Evolutionary conservation across 2,113 vertebrate genomes (phyloP), one percentile per base, ranked within the genome.

Genomic region (Orthochromis malagaraziensis): DNA sequence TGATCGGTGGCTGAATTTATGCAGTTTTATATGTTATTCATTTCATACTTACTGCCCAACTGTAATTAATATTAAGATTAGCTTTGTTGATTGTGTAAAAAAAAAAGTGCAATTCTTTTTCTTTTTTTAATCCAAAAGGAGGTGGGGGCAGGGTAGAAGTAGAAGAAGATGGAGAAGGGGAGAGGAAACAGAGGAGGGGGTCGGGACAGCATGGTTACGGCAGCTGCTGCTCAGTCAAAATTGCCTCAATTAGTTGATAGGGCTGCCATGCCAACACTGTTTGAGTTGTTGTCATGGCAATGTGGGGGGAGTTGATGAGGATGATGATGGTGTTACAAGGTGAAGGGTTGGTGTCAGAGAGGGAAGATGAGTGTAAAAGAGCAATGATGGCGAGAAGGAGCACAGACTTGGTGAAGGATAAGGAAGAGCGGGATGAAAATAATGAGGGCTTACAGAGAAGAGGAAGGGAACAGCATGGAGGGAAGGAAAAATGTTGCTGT

Each of bases 161-260:
- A 45, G 35, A 19, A 58, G 79, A 38, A 42, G 85, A 51, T 17
- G 51, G 45, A 21, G 38, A 45, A 38, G 54, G 21, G 38, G 70
- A 24, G 42, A 82, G 63, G 53, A 84, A 58, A 45, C 77, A 24
- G 45, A 70, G 26, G 75, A 17, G 85, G 86, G 77, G 54, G 57
- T 87, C 40, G 83, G 75, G 84, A 73, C 10, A 11, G 26, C 60
- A 73, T 82, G 82, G 84, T 75, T 84, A 57, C 47, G 84, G 90
- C 92, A 93, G 93, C 89, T 93, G 90, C 88, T 91, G 86, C 88
- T 90, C 83, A 63, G 83, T 90, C 92, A 80, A 94, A 96, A 96
- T 95, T 94, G 92, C 84, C 89, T 95, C 95, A 95, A 96, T 95
- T 96, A 96, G 94, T 85, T 93, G 92, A 92, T 91, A 90, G 75